Evolutionary conservation across 2,113 vertebrate genomes (phyloP), one percentile per base, ranked within the genome.

Genomic region (Ranitomeya imitator): DNA sequence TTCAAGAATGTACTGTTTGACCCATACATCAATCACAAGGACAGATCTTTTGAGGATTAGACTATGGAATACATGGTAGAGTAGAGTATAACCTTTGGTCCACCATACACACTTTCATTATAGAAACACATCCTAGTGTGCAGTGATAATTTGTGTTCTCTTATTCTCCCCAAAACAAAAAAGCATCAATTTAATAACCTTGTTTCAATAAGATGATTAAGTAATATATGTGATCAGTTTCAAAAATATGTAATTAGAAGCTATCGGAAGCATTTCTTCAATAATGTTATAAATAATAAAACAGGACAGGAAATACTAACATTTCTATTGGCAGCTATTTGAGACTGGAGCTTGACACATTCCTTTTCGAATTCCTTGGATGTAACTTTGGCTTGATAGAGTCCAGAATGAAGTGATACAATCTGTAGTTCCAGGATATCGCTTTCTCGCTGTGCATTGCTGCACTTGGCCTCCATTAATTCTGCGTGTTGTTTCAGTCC

Each of bases 281-380:
- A 21, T 31, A 31, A 31, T 31, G 2, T 31, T 31, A 31, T 31
- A 31, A 31, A 31, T 10, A 71, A 16, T 45, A 78, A 21, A 54
- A 23, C 4, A 14, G 7, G 21, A 74, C 1, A 4, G 23, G 11
- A 14, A 14, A 45, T 51, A 77, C 79, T 88, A 23, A 88, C 87
- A 83, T 83, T 88, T 88, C 87, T 83, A 16, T 63, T 88, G n/a
- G 87, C 87, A 11, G 45, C 1, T 8, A 88, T 26, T 31, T 88
- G 80, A n/a, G 87, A 83, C 69, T 88, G 87, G 76, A 88, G 87
- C 57, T 88, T 84, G 2, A 84, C 59, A 65, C 87, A 84, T 84
- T 88, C 11, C 71, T 88, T 88, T 65, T 88, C 80, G 21, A 88
- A 10, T 54, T 19, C 60, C 55, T 88, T 88, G 7, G 87, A 88